Evolutionary conservation across 2,797 vertebrate genomes (phyloP).

Genomic region (Cossypha niveicapilla): DNA sequence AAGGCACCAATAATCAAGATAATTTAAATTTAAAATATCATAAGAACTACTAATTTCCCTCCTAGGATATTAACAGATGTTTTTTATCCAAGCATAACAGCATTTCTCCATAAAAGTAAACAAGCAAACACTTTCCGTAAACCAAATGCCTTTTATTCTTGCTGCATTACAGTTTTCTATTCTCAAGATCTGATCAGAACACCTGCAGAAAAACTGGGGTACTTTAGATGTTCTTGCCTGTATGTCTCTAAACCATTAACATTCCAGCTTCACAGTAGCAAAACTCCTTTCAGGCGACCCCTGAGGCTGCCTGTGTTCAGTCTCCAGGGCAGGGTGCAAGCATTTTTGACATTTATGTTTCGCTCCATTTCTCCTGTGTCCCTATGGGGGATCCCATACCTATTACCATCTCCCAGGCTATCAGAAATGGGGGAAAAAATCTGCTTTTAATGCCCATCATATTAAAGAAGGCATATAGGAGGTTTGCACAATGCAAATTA

Average conservation of each 20-base stretch:
- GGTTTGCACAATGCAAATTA: not conserved
- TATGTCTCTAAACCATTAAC: not conserved
- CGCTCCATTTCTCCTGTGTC: not conserved
- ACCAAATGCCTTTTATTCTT: not conserved
- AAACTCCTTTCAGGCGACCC: not conserved
- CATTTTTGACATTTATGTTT: not conserved
- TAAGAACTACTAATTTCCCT: not conserved
- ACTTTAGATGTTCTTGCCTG: not conserved
- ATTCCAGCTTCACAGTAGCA: not conserved
- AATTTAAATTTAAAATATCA: not conserved
- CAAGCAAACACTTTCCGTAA: not conserved
- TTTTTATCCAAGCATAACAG: not conserved
- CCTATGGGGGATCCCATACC: not conserved
- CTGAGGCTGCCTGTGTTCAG: not conserved
- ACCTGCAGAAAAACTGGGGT: not conserved
- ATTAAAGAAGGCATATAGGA: not conserved
- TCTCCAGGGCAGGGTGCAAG: not conserved
- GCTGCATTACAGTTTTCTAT: not conserved
- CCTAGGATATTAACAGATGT: not conserved
- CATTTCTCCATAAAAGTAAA: not conserved
- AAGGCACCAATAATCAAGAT: not conserved
- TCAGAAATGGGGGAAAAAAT: accelerated
- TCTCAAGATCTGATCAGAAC: not conserved
- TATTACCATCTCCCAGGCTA: not conserved
- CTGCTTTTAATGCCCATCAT: not conserved